Evolutionary conservation across 2,113 vertebrate genomes (phyloP).

Genomic region (Cromileptes altivelis): DNA sequence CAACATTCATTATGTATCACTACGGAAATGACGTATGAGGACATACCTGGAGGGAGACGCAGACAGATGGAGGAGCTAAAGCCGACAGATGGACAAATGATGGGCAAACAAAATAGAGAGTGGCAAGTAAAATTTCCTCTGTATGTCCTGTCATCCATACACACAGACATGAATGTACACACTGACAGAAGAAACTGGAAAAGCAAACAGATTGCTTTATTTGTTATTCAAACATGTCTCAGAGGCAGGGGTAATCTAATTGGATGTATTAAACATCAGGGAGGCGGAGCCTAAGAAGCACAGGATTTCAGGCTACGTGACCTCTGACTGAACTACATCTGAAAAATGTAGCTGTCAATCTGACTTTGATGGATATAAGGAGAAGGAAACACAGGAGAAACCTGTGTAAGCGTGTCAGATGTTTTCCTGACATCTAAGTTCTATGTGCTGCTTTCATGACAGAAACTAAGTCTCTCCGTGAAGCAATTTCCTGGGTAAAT

Average conservation of each 20-base stretch:
- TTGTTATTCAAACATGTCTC: slow-evolving; percentile 21
- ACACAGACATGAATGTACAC: slow-evolving; percentile 19
- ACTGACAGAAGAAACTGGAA: neutral
- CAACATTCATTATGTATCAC: slow-evolving; percentile 17
- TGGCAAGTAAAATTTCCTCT: neutral
- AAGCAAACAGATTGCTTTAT: slow-evolving; percentile 26
- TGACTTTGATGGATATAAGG: neutral
- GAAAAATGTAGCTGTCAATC: neutral
- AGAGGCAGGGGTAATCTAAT: slow-evolving; percentile 3
- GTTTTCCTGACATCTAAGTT: neutral
- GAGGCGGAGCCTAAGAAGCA: neutral
- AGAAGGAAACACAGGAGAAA: neutral
- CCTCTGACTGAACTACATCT: neutral
- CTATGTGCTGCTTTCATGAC: neutral
- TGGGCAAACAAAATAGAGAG: neutral
- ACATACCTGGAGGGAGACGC: neutral
- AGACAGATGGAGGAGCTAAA: neutral
- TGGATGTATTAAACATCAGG: slow-evolving; percentile 31
- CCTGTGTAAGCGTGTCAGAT: neutral
- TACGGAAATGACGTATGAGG: neutral
- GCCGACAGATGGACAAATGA: neutral
- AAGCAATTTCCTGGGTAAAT: neutral
- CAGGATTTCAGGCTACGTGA: neutral
- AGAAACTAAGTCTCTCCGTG: neutral
- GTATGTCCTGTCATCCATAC: neutral